Evolutionary conservation across 1,140 invertebrate species (phyloP), one percentile per base, ranked within the genome.

Genomic region (Lycorma delicatula): DNA sequence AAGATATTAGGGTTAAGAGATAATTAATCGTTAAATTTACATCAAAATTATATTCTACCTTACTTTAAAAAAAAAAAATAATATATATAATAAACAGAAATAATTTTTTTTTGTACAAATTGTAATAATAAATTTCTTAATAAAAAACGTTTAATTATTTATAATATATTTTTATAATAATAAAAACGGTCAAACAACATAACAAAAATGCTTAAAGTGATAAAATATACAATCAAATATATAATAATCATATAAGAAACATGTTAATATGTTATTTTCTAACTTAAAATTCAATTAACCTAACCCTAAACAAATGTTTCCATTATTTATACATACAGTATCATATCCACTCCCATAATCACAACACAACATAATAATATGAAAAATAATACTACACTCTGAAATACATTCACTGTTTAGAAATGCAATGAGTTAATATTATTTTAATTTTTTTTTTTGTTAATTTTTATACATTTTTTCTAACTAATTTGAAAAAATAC

Each of bases 1-100:
- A 57, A 57, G 56, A 51, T 16, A 20, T 57, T 27, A 27, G 56
- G 56, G 56, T 56, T 48, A 48, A 36, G 56, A 51, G 56, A 57
- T 28, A 51, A 18, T 51, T n/a, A 51, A 28, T 6, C 23, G 12
- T 3, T 16, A 38, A 5, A 6, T n/a, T 38, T 5, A n/a, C 12
- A 18, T 38, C 13, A 18, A 5, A 13, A n/a, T n/a, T n/a, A n/a
- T n/a, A n/a, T n/a, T n/a, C n/a, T n/a, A n/a, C n/a, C n/a, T n/a
- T n/a, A n/a, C n/a, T n/a, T n/a, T n/a, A n/a, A n/a, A n/a, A n/a
- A n/a, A n/a, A n/a, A n/a, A n/a, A n/a, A n/a, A n/a, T n/a, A n/a
- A 44, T 44, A 44, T 20, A 20, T 3, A 44, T 44, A 44, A 44
- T 22, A 44, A 44, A 44, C 41, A 50, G 48, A 50, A 29, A 50